Base-by-base conservation (phyloP, 2,797 vertebrate genomes). In the Pyrocephalus nanus region DNA sequence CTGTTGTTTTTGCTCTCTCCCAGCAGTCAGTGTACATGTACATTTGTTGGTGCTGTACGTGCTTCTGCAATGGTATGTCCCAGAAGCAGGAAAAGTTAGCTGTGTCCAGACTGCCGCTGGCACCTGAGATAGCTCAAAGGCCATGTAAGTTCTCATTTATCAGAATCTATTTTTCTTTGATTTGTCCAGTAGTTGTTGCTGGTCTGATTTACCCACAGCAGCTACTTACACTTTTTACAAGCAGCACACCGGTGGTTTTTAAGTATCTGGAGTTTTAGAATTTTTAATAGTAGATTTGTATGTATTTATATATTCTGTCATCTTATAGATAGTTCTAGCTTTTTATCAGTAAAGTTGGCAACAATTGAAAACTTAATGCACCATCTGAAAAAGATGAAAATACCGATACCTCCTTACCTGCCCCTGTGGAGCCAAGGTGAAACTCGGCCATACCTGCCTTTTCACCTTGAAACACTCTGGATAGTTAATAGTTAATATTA, bases 61-160 rank as follows among this genome's bases (percentile, higher is more conserved):
- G 21, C 29, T 73, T 57, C 53, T 61, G 48, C 47, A 90, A 23
- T 26, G 50, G 22, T 38, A 11, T 42, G 30, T 69, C 40, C 64
- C 48, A 88, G 85, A 36, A 77, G 72, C 86, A 93, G 79, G 87
- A 70, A 40, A n/a, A 86, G 73, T 72, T 92, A 88, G 76, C 86
- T 70, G 80, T 85, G 17, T 60, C n/a, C 86, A 88, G 54, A 34
- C 76, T 84, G 73, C 87, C 69, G 4, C 72, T 73, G 91, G 38
- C 62, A 70, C 61, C 77, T 87, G 53, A 81, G 60, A 30, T 92
- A 91, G 86, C 71, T 75, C 70, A 90, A 78, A 73, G 23, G 23
- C 62, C 66, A 38, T 78, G 36, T 75, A 84, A 95, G 83, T 95
- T 88, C 29, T 93, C 38, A 14, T 77, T 87, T 88, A 61, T 45